A percentile compares a stretch with the other conserved stretches of the same genome.
These are phyloP conservation scores for Aspidapion aeneum DNA, from an alignment of 2,888 invertebrate species.

Conservation along the genomic window DNA sequence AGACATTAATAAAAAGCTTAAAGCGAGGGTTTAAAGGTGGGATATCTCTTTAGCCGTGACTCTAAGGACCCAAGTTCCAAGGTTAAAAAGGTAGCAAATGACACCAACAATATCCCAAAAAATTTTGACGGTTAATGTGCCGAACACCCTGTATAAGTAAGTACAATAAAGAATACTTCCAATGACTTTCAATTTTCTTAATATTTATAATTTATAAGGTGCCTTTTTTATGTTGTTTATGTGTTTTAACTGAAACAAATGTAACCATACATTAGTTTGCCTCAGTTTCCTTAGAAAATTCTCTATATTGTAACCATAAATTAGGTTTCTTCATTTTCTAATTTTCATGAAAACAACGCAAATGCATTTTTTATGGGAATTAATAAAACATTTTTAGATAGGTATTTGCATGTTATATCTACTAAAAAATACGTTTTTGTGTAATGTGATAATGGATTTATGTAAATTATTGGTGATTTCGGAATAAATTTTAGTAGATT, in stretches of 20 bases:
- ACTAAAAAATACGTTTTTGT: not conserved
- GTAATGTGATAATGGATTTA: not conserved
- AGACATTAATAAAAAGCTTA: no score
- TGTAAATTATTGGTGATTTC: constrained; percentile 19
- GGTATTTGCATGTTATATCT: no score
- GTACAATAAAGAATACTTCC: not conserved
- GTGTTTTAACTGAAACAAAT: not conserved
- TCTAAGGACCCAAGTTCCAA: no score
- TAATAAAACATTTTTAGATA: not conserved
- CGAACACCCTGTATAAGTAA: no score
- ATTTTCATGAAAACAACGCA: not conserved
- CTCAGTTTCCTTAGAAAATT: not conserved
- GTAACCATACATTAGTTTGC: not conserved
- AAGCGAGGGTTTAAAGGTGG: no score
- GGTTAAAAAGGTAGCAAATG: no score
- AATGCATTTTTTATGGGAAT: not conserved
- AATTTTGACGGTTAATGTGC: no score
- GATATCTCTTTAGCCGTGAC: no score
- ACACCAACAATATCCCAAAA: no score
- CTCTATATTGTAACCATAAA: not conserved
- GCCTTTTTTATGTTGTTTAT: not conserved
- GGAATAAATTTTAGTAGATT: constrained; percentile 25
- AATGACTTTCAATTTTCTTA: not conserved
- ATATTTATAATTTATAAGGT: not conserved
- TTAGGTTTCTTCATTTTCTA: not conserved